A percentile compares a stretch with the other conserved stretches of the same genome.
Evolutionary conservation across 2,797 vertebrate genomes (phyloP).

Genomic region (Sebastes baramenuke): DNA sequence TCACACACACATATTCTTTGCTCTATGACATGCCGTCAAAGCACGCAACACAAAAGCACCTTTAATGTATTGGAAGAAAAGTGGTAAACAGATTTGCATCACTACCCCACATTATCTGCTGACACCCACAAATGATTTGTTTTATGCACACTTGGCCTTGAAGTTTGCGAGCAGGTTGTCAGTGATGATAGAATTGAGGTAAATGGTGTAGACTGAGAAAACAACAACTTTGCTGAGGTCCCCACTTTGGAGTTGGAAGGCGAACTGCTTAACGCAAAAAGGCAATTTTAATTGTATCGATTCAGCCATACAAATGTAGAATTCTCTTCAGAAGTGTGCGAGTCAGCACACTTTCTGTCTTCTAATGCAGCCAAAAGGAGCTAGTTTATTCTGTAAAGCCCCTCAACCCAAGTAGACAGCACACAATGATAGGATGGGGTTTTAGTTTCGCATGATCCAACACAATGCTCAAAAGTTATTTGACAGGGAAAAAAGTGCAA

Average conservation of each 20-base stretch:
- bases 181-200: constrained; percentile 87
- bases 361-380: constrained; percentile 77
- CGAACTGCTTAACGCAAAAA: constrained; percentile 79
- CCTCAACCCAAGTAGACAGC: constrained; percentile 73
- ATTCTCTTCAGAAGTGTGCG: constrained; percentile 80
- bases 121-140: constrained; percentile 86
- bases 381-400: constrained; percentile 81
- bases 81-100: constrained; percentile 86
- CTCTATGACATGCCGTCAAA: constrained; percentile 77
- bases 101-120: constrained; percentile 84
- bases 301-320: constrained; percentile 86
- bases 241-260: constrained; percentile 83
- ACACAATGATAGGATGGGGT: constrained; percentile 76
- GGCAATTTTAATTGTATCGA: constrained; percentile 88
- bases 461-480: constrained; percentile 83
- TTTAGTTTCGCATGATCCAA: constrained; percentile 80
- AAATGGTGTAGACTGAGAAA: constrained; percentile 83
- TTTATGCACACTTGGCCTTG: constrained; percentile 84
- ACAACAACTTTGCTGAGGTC: constrained; percentile 88
- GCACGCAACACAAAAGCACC: constrained; percentile 78
- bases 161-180: constrained; percentile 85
- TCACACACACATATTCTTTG: constrained; percentile 66
- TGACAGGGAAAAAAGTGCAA: constrained; percentile 70
- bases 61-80: constrained; percentile 80
- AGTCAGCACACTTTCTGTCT: constrained; percentile 87